Evolutionary conservation across 1,140 invertebrate genomes (phyloP).

Genomic region (Arctopsyche grandis): DNA sequence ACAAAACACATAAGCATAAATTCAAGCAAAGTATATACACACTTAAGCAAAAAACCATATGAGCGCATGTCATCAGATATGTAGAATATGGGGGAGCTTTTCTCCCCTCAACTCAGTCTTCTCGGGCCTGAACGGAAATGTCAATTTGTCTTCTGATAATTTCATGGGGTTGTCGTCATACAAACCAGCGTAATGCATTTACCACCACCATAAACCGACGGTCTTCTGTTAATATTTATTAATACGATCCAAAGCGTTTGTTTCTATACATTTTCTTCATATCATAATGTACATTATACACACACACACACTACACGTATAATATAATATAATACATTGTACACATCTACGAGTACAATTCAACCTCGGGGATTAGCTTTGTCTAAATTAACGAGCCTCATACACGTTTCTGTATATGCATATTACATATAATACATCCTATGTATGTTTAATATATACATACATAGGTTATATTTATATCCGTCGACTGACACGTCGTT

Average conservation of each 20-base stretch:
- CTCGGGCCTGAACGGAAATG: constrained; percentile 45
- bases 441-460: background rate
- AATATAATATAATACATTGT: too few species aligned
- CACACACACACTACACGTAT: too few species aligned
- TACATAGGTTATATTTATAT: constrained; percentile 22
- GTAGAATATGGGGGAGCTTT: background rate
- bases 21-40: too few species aligned
- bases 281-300: background rate
- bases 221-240: background rate
- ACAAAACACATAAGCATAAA: too few species aligned
- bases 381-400: constrained; percentile 26
- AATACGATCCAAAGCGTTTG: background rate
- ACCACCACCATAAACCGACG: background rate
- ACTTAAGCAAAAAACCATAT: too few species aligned
- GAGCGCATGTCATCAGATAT: constrained; percentile 35
- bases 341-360: background rate
- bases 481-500: constrained; percentile 16
- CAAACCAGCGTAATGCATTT: constrained; percentile 1
- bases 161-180: constrained; percentile 31
- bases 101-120: background rate
- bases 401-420: background rate
- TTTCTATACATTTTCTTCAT: background rate
- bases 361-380: constrained; percentile 16
- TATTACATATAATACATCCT: too few species aligned
- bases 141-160: constrained; percentile 54